Percentiles rank a stretch among this genome's conserved stretches.
Evolutionary conservation across 2,113 vertebrate species (phyloP).

Genomic region (Trichechus manatus): DNA sequence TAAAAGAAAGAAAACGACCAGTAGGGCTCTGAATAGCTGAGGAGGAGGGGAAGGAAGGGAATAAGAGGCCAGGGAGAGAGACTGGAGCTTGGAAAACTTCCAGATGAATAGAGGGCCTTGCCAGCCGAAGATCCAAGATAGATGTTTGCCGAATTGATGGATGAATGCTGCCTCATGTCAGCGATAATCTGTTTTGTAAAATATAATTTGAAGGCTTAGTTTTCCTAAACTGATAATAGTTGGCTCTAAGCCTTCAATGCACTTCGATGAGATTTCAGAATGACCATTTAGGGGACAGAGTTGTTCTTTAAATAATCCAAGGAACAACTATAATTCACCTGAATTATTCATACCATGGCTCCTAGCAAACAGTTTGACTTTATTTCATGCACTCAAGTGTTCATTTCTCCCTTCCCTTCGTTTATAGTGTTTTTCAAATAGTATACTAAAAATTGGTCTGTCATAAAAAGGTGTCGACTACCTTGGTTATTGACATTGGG

Average conservation of each 20-base stretch:
- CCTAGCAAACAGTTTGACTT: neutral
- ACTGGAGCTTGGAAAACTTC: neutral
- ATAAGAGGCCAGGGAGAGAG: neutral
- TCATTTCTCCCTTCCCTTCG: neutral
- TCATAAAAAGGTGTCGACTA: slow-evolving; percentile 17
- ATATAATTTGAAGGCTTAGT: neutral
- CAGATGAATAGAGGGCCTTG: neutral
- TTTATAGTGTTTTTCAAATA: slow-evolving; percentile 15
- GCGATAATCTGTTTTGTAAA: neutral
- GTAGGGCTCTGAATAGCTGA: slow-evolving; percentile 79
- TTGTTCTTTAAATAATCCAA: slow-evolving; percentile 38
- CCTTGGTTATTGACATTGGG: neutral
- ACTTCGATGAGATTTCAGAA: neutral
- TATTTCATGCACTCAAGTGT: neutral
- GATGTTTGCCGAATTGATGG: neutral
- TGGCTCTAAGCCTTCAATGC: neutral
- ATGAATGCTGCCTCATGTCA: neutral
- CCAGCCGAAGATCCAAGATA: neutral
- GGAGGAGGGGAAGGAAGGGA: neutral
- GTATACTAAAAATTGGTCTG: neutral
- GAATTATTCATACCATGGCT: neutral
- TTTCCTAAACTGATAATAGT: slow-evolving; percentile 18
- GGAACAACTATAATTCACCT: neutral
- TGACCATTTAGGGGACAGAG: neutral
- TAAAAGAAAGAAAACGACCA: slow-evolving; percentile 79